These are phyloP conservation scores for Podiceps cristatus DNA, from an alignment of 2,113 vertebrate genomes.

Conservation along the genomic window DNA sequence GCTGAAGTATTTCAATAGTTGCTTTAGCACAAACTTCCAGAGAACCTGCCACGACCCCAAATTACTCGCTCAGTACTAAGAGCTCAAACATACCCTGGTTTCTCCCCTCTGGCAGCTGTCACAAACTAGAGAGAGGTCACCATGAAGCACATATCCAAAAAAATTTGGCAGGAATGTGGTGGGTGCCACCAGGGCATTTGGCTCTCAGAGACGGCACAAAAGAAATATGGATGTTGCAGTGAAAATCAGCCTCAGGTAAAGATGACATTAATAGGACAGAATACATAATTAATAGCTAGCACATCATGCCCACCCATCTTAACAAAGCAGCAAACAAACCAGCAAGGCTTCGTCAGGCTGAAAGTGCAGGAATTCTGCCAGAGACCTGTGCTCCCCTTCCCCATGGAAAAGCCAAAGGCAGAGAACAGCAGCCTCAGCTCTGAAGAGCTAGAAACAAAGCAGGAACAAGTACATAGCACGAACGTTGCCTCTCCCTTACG, in stretches of 20 bases:
- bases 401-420: not conserved
- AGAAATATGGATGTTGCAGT: not conserved
- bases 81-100: not conserved
- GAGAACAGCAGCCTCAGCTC: not conserved
- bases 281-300: not conserved
- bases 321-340: not conserved
- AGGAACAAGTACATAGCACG: not conserved
- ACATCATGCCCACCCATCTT: not conserved
- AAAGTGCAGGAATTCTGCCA: not conserved
- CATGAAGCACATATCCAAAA: not conserved
- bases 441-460: not conserved
- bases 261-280: constrained; percentile 9
- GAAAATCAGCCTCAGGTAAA: not conserved
- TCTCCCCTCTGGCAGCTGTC: not conserved
- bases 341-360: not conserved
- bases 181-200: not conserved
- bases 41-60: not conserved
- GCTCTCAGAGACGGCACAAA: not conserved
- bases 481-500: not conserved
- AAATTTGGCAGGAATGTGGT: not conserved
- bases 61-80: not conserved
- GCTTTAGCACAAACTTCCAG: not conserved
- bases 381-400: not conserved
- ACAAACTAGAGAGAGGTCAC: not conserved
- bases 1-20: not conserved